Conservation (phyloP, 2,888 invertebrate species). For the Exephanes ischioxanthus region DNA sequence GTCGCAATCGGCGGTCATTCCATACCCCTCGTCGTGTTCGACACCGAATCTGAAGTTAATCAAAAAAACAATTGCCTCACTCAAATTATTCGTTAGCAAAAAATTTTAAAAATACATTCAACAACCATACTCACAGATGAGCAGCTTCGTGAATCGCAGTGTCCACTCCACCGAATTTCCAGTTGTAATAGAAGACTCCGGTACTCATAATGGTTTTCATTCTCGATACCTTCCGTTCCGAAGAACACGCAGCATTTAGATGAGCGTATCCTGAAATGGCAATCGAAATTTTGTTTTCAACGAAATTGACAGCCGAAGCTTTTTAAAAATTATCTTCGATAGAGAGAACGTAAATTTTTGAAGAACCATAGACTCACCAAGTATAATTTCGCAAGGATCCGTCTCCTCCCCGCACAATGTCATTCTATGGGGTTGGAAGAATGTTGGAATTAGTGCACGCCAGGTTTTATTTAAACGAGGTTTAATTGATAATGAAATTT, state of each 20-base stretch:
- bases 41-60: conserved; percentile 9
- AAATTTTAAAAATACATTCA: background rate
- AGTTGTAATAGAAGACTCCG: conserved; percentile 30
- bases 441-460: background rate
- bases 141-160: conserved; percentile 39
- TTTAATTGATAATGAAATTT: background rate
- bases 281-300: background rate
- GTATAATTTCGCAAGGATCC: background rate
- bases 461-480: background rate
- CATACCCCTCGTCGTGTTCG: conserved; percentile 14
- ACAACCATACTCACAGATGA: conserved; percentile 18
- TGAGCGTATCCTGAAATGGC: conserved; percentile 1
- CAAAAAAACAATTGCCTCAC: no score
- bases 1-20: background rate
- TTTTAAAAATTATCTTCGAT: no score
- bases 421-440: background rate
- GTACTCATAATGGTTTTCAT: background rate
- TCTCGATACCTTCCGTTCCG: background rate
- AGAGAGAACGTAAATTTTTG: no score
- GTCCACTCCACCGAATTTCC: conserved; percentile 32
- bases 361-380: background rate
- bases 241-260: background rate
- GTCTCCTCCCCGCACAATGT: background rate
- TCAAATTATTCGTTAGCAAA: background rate
- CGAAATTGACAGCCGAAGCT: no score